These are phyloP conservation scores for Lasioglossum villosulum DNA, from an alignment of 2,888 invertebrate species.

Conservation along the genomic window DNA sequence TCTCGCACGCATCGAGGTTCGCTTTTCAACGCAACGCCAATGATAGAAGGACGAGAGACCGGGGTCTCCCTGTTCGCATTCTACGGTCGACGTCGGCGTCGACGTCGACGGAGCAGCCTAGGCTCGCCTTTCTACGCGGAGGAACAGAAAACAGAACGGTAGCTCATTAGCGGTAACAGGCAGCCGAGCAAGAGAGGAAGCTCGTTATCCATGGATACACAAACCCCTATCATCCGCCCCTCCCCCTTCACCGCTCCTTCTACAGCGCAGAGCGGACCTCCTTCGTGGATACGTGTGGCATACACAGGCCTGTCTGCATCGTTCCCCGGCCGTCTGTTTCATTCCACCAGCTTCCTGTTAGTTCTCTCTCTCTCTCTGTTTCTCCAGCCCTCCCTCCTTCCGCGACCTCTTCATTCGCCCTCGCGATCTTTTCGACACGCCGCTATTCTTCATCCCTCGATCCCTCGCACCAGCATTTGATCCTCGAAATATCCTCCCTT, in stretches of 20 bases:
- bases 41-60: slow-evolving; percentile 72
- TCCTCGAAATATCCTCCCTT: neutral
- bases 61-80: neutral
- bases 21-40: slow-evolving; percentile 66
- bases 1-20: slow-evolving; percentile 53
- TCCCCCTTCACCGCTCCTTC: neutral
- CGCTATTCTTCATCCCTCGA: neutral
- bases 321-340: slow-evolving; percentile 39
- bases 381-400: neutral
- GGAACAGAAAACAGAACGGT: slow-evolving; percentile 79
- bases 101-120: slow-evolving; percentile 32
- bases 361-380: neutral
- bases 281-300: slow-evolving; percentile 66
- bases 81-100: slow-evolving; percentile 30
- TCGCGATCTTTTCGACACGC: slow-evolving; percentile 3
- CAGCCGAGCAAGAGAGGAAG: slow-evolving; percentile 80
- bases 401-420: slow-evolving; percentile 18
- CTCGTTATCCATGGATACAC: slow-evolving; percentile 82
- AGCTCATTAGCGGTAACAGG: slow-evolving; percentile 82
- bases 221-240: slow-evolving; percentile 58
- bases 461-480: neutral
- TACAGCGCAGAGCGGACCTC: slow-evolving; percentile 62
- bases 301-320: slow-evolving; percentile 36
- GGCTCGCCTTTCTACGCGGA: slow-evolving; percentile 61
- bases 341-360: slow-evolving; percentile 11